Percentiles rank a stretch among this genome's conserved stretches.
Conservation (phyloP, 1,140 invertebrate genomes). For the Myzus persicae region DNA sequence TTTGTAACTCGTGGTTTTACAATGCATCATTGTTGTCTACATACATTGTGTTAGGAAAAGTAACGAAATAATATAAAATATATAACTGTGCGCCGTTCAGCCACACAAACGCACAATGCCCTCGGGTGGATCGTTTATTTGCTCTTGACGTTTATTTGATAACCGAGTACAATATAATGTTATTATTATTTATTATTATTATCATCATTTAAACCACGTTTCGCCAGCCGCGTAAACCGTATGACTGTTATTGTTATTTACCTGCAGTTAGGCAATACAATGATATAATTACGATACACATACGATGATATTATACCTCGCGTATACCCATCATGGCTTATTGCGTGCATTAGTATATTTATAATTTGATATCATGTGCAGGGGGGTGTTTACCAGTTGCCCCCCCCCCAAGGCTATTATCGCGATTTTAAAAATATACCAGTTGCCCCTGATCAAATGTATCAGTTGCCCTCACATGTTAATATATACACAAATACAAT, state of each 20-base stretch:
- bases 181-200: no score
- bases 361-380: background rate
- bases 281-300: background rate
- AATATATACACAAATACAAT: no score
- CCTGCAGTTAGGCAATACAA: background rate
- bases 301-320: background rate
- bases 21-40: slow-evolving; percentile 35
- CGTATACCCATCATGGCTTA: no score
- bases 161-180: background rate
- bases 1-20: slow-evolving; percentile 32
- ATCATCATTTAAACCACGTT: background rate
- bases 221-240: background rate
- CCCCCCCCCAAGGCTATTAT: no score
- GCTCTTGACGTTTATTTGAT: slow-evolving; percentile 30
- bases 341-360: no score
- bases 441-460: no score
- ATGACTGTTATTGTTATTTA: background rate
- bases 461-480: no score
- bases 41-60: slow-evolving; percentile 20
- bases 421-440: no score
- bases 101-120: background rate
- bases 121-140: background rate
- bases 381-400: no score
- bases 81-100: slow-evolving; percentile 2
- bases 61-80: slow-evolving; percentile 47